Evolutionary conservation across 2,113 vertebrate species (phyloP), one percentile per base, ranked within the genome.

Genomic region (Aythya baeri): DNA sequence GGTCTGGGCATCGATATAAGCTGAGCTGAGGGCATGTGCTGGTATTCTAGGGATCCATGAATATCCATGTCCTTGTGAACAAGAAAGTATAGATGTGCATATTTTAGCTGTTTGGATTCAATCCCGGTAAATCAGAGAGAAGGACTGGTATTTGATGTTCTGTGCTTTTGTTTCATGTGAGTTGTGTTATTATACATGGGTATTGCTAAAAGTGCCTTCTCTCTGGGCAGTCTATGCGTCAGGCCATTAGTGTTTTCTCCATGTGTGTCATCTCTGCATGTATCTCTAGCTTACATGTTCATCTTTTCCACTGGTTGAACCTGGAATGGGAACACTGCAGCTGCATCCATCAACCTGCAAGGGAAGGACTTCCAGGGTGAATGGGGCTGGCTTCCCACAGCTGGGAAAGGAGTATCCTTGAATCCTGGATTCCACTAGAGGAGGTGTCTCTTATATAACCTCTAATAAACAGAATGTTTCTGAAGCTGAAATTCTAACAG

Each of bases 11-110:
- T 32, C n/a, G 38, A 0, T 79, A 62, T 38, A 31, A 49, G 14
- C 11, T 54, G n/a, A 75, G 17, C 13, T 80, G 46, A 76, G 11
- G 17, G 46, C 29, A 10, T 29, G 36, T 2, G 1, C 23, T 44
- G 12, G 8, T 36, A 1, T 36, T 78, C 23, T 21, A 74, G 23
- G 5, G 4, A 0, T 49, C 43, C 15, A 31, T 0, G 2, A 32
- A 20, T 31, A 4, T 17, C 17, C 29, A 10, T 6, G 6, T 82
- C 3, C 29, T 84, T 50, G 27, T 70, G 59, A 55, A 76, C 31
- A 13, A 38, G 25, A 75, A 8, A 6, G 4, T 34, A 25, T 67
- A 6, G 25, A 4, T 1, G 6, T 83, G 5, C 25, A 2, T 81
- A 4, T 43, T 49, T 87, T n/a, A 11, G 17, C 6, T 4, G 68